Percentiles rank a stretch among this genome's conserved stretches.
These are phyloP conservation scores for Anoplius nigerrimus DNA, from an alignment of 2,888 invertebrate species.

Conservation along the genomic window DNA sequence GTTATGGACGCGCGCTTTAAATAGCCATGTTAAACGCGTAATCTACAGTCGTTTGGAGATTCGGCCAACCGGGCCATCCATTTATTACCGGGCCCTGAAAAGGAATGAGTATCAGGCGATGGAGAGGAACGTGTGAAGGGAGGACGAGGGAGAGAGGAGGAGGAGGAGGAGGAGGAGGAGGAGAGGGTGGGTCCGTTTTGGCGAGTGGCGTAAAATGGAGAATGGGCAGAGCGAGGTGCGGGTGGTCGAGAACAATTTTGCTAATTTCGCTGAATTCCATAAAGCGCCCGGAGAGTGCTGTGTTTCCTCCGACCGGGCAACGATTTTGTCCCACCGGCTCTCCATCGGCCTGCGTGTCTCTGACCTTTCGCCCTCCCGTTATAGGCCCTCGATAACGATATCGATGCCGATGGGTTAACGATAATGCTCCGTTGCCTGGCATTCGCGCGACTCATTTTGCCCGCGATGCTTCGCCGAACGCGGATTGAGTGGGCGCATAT, in stretches of 20 bases:
- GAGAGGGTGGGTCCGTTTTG: conserved; percentile 3
- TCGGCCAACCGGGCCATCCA: conserved; percentile 10
- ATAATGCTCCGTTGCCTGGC: too few relatives aligned
- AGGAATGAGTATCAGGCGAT: not conserved
- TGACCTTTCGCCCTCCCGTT: not conserved
- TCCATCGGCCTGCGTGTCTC: conserved; percentile 1
- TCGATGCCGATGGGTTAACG: too few relatives aligned
- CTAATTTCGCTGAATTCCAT: conserved; percentile 47
- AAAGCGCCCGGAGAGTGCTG: conserved; percentile 29
- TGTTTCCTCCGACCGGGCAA: too few relatives aligned
- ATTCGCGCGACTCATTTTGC: too few relatives aligned
- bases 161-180: conserved; percentile 1
- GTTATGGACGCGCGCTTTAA: conserved; percentile 14
- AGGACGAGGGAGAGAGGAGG: conserved; percentile 20
- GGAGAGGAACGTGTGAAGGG: not conserved
- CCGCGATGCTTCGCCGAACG: too few relatives aligned
- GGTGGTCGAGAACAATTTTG: conserved; percentile 33
- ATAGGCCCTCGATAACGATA: not conserved
- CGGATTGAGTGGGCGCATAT: too few relatives aligned
- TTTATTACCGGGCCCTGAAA: conserved; percentile 5
- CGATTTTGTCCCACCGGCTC: not conserved
- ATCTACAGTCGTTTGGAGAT: conserved; percentile 25
- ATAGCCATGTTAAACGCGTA: conserved; percentile 24
- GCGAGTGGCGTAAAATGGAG: conserved; percentile 22
- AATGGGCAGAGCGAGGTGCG: conserved; percentile 10